A percentile compares a stretch with the other conserved stretches of the same genome.
phyloP scores from a whole-genome alignment of 2,888 invertebrate species.

The Malthinus seriepunctatus region DNA sequence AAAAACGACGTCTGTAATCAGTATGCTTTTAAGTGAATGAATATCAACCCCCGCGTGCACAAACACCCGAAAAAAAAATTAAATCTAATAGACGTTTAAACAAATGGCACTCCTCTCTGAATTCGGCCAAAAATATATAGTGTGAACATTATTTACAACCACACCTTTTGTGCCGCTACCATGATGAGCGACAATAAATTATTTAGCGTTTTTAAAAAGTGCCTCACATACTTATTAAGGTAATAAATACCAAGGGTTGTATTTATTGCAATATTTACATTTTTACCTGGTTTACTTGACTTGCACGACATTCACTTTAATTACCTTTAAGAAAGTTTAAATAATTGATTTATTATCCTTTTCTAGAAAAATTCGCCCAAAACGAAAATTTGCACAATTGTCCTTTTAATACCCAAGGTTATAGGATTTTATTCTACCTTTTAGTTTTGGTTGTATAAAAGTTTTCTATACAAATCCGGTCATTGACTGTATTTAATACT shows the following conservation, averaged over 20 bases:
- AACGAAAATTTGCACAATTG: slow-evolving; percentile 4
- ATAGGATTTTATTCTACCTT: background rate
- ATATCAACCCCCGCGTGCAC: slow-evolving; percentile 45
- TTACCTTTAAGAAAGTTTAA: too few relatives aligned
- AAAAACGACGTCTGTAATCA: background rate
- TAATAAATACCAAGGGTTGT: slow-evolving; percentile 32
- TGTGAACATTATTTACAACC: slow-evolving; percentile 54
- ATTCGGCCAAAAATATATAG: slow-evolving; percentile 49
- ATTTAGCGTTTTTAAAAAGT: slow-evolving; percentile 43
- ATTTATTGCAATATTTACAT: too few relatives aligned
- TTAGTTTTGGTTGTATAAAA: slow-evolving; percentile 5
- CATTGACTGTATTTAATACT: slow-evolving; percentile 43
- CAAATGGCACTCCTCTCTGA: slow-evolving; percentile 51
- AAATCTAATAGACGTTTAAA: slow-evolving; percentile 52
- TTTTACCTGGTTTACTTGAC: background rate
- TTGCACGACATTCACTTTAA: background rate
- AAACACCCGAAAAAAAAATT: slow-evolving; percentile 45
- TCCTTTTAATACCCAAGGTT: background rate
- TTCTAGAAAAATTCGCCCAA: too few relatives aligned
- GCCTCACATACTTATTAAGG: slow-evolving; percentile 42
- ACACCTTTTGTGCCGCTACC: slow-evolving; percentile 53
- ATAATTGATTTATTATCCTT: too few relatives aligned
- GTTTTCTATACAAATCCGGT: slow-evolving; percentile 22
- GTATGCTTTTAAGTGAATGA: slow-evolving; percentile 43
- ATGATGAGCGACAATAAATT: slow-evolving; percentile 52